Evolutionary conservation across 2,888 invertebrate species (phyloP).

Genomic region (Dicranocentrus wangi): DNA sequence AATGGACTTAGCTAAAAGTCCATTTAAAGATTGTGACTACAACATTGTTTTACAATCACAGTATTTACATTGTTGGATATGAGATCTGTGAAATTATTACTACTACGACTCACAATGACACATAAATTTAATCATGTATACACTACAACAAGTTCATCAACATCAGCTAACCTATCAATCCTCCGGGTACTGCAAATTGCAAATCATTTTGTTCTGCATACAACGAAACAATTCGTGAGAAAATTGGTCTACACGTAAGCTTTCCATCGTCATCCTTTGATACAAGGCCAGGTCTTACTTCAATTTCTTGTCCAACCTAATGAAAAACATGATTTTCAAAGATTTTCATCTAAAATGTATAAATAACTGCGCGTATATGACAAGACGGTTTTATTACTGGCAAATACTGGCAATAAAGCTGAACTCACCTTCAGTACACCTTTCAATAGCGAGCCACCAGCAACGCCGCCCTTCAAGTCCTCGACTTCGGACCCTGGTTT

Average conservation of each 20-base stretch:
- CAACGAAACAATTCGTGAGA: slow-evolving; percentile 96
- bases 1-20: no score
- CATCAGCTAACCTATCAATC: slow-evolving; percentile 98
- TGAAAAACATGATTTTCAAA: slow-evolving; percentile 8
- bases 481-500: slow-evolving; percentile 99
- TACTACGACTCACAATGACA: no score
- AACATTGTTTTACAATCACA: no score
- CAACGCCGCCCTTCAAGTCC: slow-evolving; percentile 98
- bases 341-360: no score
- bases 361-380: no score
- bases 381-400: no score
- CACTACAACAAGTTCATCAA: no score
- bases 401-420: no score
- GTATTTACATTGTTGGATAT: no score
- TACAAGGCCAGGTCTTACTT: slow-evolving; percentile 97
- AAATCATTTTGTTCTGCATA: slow-evolving; percentile 99
- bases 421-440: slow-evolving; percentile 90
- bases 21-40: no score
- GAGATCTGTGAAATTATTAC: no score
- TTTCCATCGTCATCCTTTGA: slow-evolving; percentile 97
- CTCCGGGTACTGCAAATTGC: slow-evolving; percentile 98
- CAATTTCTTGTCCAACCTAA: slow-evolving; percentile 97
- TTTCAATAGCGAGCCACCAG: slow-evolving; percentile 97
- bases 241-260: slow-evolving; percentile 95
- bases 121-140: no score